Evolutionary conservation across 1,140 invertebrate species (phyloP).

Genomic region (Rhyacophila brunnea): DNA sequence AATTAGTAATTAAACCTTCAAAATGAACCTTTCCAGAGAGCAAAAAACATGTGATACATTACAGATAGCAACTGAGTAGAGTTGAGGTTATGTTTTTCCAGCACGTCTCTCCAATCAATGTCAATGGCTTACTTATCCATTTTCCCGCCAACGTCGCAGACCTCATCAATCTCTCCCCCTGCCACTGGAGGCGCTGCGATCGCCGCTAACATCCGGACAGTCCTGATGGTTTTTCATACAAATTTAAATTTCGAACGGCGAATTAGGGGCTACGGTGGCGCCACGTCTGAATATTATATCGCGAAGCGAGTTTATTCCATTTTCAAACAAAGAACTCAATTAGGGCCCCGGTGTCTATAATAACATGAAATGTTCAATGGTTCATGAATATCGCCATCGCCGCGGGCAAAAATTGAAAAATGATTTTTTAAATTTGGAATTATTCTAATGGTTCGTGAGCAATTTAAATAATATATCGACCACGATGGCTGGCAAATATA

Average conservation of each 20-base stretch:
- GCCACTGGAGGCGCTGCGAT: slow-evolving; percentile 2
- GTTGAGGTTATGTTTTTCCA: slow-evolving; percentile 10
- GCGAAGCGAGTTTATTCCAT: slow-evolving; percentile 5
- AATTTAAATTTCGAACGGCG: slow-evolving; percentile 19
- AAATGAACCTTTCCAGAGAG: not conserved
- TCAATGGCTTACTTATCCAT: slow-evolving; percentile 17
- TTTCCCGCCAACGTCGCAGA: slow-evolving; percentile 9
- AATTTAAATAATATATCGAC: too few relatives aligned
- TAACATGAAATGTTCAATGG: too few relatives aligned
- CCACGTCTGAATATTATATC: slow-evolving; percentile 16
- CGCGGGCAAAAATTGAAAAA: too few relatives aligned
- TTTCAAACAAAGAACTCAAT: slow-evolving; percentile 7
- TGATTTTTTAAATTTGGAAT: too few relatives aligned
- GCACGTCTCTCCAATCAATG: slow-evolving; percentile 8
- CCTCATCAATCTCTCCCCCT: slow-evolving; percentile 17
- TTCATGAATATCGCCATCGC: too few relatives aligned
- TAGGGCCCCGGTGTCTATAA: not conserved
- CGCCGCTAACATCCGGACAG: slow-evolving; percentile 2
- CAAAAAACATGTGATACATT: not conserved
- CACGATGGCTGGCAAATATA: too few relatives aligned
- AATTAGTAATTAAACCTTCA: too few relatives aligned
- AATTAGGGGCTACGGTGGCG: slow-evolving; percentile 13
- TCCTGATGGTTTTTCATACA: slow-evolving; percentile 15
- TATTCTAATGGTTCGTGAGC: too few relatives aligned
- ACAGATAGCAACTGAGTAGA: not conserved